These are phyloP conservation scores for Mesocricetus auratus DNA, from an alignment of 2,113 vertebrate species.

Conservation along the genomic window DNA sequence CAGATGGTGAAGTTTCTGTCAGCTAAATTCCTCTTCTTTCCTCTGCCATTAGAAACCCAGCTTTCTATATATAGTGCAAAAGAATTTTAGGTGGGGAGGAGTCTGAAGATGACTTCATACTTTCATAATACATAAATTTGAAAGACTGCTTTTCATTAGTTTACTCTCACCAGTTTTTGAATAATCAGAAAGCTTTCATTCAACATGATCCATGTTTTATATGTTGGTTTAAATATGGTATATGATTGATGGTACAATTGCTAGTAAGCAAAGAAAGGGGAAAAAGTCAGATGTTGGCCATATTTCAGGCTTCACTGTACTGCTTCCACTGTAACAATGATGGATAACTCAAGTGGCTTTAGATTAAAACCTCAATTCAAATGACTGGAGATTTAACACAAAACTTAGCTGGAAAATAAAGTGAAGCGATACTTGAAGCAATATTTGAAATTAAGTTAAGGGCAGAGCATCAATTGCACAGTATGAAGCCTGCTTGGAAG, in stretches of 20 bases:
- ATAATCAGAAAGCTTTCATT: conserved; percentile 17
- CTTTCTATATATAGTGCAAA: background rate
- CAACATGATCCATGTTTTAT: conserved; percentile 52
- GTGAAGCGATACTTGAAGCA: background rate
- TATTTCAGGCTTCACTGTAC: background rate
- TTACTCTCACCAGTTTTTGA: background rate
- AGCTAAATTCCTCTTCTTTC: background rate
- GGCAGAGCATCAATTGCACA: background rate
- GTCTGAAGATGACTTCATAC: background rate
- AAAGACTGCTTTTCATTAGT: background rate
- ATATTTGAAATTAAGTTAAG: background rate
- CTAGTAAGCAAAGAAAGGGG: background rate
- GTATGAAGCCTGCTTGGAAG: background rate
- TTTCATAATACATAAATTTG: background rate
- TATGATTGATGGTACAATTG: conserved; percentile 61
- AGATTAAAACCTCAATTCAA: conserved; percentile 61
- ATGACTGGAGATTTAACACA: background rate
- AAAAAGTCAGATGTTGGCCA: background rate
- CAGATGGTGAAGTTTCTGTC: background rate
- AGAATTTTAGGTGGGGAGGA: background rate
- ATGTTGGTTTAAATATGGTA: conserved; percentile 39
- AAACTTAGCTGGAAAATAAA: conserved; percentile 18
- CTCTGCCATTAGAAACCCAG: background rate
- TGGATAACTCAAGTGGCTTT: conserved; percentile 48
- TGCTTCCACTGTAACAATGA: conserved; percentile 8